phyloP scores from a whole-genome alignment of 2,888 invertebrate species.

The Tipula unca region DNA sequence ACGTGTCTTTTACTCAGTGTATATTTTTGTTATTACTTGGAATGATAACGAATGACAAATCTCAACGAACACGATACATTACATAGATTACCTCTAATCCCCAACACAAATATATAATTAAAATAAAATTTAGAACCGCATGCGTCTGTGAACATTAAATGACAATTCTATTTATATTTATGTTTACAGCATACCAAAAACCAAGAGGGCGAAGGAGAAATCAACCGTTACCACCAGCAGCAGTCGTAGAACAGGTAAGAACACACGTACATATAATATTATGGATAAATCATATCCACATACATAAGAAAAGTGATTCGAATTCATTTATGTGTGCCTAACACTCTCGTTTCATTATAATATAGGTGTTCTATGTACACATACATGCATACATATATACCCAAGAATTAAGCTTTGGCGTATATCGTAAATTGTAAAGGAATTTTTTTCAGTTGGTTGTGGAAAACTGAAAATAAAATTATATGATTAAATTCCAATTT shows the following conservation, averaged over 20 bases:
- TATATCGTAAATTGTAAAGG: neutral
- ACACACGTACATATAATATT: too few relatives aligned
- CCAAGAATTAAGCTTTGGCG: neutral
- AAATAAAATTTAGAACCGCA: neutral
- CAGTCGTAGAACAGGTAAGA: neutral
- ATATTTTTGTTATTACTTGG: too few relatives aligned
- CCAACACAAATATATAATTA: neutral
- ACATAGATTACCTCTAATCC: neutral
- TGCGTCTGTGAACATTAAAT: neutral
- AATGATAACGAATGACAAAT: neutral
- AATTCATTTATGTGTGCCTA: neutral
- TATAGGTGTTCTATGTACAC: neutral
- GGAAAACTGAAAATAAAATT: slow-evolving; percentile 8
- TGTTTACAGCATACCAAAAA: slow-evolving; percentile 17
- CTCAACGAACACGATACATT: neutral
- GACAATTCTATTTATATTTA: neutral
- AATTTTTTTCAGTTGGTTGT: neutral
- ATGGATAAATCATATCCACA: neutral
- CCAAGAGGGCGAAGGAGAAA: slow-evolving; percentile 18
- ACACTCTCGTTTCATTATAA: neutral
- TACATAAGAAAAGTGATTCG: neutral
- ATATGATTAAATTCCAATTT: slow-evolving; percentile 8
- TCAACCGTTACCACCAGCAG: neutral
- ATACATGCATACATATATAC: neutral
- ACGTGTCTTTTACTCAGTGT: too few relatives aligned